A percentile compares a stretch with the other conserved stretches of the same genome.
Conservation (phyloP, 2,113 vertebrate genomes). For the Hemichromis elongatus region DNA sequence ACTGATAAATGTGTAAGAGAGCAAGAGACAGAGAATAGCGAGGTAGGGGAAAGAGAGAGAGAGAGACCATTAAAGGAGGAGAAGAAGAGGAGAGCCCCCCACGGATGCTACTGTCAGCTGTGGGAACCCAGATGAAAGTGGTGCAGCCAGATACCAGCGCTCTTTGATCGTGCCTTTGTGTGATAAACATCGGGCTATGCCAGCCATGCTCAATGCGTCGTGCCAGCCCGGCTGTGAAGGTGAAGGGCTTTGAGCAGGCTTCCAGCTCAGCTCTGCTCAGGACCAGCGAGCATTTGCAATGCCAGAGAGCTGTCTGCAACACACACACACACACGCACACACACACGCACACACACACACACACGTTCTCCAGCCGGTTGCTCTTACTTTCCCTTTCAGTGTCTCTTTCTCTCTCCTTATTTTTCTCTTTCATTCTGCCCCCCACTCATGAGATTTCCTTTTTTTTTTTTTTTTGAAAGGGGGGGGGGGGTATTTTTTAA, state of each 20-base stretch:
- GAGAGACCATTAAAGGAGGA: conserved; percentile 57
- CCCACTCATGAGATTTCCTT: conserved; percentile 5
- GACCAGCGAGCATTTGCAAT: conserved; percentile 46
- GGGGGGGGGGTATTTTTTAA: neutral
- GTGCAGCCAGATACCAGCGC: conserved; percentile 66
- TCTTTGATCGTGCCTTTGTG: conserved; percentile 79
- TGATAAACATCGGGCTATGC: conserved; percentile 73
- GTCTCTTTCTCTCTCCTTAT: neutral
- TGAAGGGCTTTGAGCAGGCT: conserved; percentile 71
- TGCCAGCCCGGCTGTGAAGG: conserved; percentile 69
- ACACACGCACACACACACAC: neutral
- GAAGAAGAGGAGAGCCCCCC: conserved; percentile 63
- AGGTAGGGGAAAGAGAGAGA: neutral
- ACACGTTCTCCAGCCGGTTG: conserved; percentile 23
- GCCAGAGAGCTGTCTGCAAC: conserved; percentile 56
- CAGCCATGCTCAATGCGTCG: conserved; percentile 52
- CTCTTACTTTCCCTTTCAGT: conserved; percentile 24
- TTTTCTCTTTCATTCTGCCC: conserved; percentile 13
- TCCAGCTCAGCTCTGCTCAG: conserved; percentile 56
- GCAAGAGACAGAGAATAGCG: neutral
- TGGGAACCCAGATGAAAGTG: conserved; percentile 77
- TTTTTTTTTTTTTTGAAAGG: neutral
- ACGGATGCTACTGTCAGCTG: conserved; percentile 74
- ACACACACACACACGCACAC: neutral
- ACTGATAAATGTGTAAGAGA: conserved; percentile 44